A percentile compares a stretch with the other conserved stretches of the same genome.
Evolutionary conservation across 2,888 invertebrate genomes (phyloP).

Genomic region (Tipula vernalis): DNA sequence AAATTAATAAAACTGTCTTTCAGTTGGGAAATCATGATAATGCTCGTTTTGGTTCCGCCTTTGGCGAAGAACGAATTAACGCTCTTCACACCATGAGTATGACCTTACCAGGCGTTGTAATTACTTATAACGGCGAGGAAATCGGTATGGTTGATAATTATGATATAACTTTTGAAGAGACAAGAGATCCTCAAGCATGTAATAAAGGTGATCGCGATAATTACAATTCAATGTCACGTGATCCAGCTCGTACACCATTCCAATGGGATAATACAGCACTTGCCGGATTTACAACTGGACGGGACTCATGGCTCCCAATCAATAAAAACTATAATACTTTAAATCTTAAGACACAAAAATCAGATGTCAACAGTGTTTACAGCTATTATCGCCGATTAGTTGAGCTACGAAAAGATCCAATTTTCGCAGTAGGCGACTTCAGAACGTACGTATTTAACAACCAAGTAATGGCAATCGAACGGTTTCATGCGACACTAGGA

Average conservation of each 20-base stretch:
- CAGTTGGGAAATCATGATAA: conserved; percentile 59
- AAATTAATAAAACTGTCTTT: not conserved
- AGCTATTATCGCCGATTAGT: conserved; percentile 40
- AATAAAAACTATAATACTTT: conserved; percentile 43
- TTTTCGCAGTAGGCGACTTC: conserved; percentile 42
- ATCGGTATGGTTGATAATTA: conserved; percentile 53
- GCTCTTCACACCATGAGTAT: conserved; percentile 71
- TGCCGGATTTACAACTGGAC: conserved; percentile 43
- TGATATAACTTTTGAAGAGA: conserved; percentile 38
- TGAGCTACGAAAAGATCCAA: conserved; percentile 27
- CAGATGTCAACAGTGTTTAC: conserved; percentile 37
- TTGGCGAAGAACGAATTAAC: conserved; percentile 53
- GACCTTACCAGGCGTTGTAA: conserved; percentile 69
- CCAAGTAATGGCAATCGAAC: not conserved
- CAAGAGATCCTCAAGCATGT: conserved; percentile 49
- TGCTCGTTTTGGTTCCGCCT: conserved; percentile 52
- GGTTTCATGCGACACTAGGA: not conserved
- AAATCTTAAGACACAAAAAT: conserved; percentile 44
- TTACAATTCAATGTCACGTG: conserved; percentile 46
- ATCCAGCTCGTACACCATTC: conserved; percentile 67
- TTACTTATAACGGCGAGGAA: conserved; percentile 82
- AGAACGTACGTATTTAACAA: conserved; percentile 37
- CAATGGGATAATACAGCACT: conserved; percentile 52
- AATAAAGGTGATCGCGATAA: conserved; percentile 46
- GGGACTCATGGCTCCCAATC: conserved; percentile 54